Evolutionary conservation across 2,797 vertebrate species (phyloP).

Genomic region (Scarus forsteni): DNA sequence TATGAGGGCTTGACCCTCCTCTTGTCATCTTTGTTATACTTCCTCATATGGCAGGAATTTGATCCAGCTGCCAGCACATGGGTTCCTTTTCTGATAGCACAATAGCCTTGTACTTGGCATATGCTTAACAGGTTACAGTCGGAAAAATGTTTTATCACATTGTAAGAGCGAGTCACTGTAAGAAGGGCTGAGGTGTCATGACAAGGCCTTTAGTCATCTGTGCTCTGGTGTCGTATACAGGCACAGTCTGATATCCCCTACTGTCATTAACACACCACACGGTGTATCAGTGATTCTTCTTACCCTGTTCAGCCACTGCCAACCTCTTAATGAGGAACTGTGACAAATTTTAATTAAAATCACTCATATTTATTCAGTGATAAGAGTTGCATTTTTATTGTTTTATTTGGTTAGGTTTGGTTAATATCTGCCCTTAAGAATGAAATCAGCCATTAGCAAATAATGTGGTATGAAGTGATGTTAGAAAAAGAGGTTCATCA

Average conservation of each 20-base stretch:
- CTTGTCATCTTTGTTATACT: constrained; percentile 24
- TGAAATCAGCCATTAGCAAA: too few species aligned
- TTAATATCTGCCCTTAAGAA: too few species aligned
- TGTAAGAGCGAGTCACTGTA: constrained; percentile 68
- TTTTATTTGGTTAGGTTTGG: too few species aligned
- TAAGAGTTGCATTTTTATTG: too few species aligned
- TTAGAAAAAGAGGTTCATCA: too few species aligned
- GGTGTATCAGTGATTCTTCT: background rate
- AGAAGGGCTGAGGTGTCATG: constrained; percentile 36
- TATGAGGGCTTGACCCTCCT: constrained; percentile 43
- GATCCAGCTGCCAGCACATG: constrained; percentile 20
- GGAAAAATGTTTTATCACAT: constrained; percentile 41
- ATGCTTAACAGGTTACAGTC: constrained; percentile 32
- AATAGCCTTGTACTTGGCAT: background rate
- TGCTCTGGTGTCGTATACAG: constrained; percentile 32
- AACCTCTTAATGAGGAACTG: too few species aligned
- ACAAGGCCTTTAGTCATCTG: constrained; percentile 53
- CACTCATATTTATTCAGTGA: too few species aligned
- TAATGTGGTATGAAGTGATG: too few species aligned
- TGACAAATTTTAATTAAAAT: too few species aligned
- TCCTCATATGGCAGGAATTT: constrained; percentile 6
- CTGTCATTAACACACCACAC: constrained; percentile 17
- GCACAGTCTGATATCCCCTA: constrained; percentile 20
- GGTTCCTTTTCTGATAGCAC: constrained; percentile 5
- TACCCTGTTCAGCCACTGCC: too few species aligned